Evolutionary conservation across 2,113 vertebrate genomes (phyloP).

Genomic region (Anser cygnoides): DNA sequence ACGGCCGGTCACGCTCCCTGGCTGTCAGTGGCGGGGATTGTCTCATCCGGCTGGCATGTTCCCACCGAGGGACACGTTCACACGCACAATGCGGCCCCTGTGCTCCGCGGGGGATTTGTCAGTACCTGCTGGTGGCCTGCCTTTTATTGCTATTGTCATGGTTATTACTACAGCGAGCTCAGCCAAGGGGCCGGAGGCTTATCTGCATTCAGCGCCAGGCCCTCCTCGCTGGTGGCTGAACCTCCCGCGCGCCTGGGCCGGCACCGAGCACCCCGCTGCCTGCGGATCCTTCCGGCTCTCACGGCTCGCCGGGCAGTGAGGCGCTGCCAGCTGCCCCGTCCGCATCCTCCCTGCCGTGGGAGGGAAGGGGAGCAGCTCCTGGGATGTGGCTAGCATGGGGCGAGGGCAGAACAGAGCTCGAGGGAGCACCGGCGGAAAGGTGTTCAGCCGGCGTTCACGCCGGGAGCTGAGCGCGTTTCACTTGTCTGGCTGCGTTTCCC

Average conservation of each 20-base stretch:
- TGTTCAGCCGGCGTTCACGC: background rate
- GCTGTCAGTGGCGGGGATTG: constrained; percentile 32
- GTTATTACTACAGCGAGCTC: constrained; percentile 23
- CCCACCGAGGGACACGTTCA: constrained; percentile 40
- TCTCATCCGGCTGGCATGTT: constrained; percentile 68
- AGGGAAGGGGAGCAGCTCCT: background rate
- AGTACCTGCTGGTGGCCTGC: constrained; percentile 68
- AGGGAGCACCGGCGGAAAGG: background rate
- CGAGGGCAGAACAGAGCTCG: background rate
- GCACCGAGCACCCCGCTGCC: constrained; percentile 39
- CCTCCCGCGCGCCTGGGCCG: background rate
- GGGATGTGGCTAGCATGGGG: background rate
- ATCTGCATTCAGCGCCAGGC: constrained; percentile 40
- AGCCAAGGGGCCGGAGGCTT: background rate
- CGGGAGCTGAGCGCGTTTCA: fast-evolving
- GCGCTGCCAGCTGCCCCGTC: background rate
- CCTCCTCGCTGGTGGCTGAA: background rate
- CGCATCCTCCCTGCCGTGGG: fast-evolving
- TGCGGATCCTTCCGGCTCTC: constrained; percentile 61
- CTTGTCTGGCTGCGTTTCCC: background rate
- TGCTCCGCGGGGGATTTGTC: constrained; percentile 48
- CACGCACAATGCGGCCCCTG: constrained; percentile 62
- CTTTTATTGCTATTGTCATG: constrained; percentile 60
- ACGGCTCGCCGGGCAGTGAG: background rate
- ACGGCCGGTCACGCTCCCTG: background rate